A percentile compares a stretch with the other conserved stretches of the same genome.
Evolutionary conservation across 2,113 vertebrate species (phyloP).

Genomic region (Mobula birostris): DNA sequence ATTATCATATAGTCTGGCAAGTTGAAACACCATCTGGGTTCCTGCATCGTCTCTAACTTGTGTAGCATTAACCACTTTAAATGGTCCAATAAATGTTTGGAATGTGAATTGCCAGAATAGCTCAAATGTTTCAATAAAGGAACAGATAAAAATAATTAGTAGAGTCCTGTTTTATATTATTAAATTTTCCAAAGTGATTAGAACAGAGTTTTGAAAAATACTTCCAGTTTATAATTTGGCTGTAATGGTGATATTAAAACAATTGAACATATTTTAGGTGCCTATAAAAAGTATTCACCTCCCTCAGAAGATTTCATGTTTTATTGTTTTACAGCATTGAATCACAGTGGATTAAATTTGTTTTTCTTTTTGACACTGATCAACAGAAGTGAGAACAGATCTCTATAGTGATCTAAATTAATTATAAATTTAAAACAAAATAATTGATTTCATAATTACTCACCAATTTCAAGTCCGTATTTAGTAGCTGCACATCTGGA

Average conservation of each 20-base stretch:
- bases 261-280: neutral
- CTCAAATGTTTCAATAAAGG: neutral
- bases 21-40: conserved; percentile 48
- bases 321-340: too few species aligned
- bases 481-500: too few species aligned
- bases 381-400: too few species aligned
- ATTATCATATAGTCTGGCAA: conserved; percentile 70
- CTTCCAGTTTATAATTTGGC: neutral
- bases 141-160: neutral
- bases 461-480: too few species aligned
- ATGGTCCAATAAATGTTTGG: neutral
- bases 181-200: neutral
- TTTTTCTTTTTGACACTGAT: too few species aligned
- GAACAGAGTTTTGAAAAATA: neutral
- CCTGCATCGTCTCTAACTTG: conserved; percentile 62
- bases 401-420: too few species aligned
- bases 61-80: neutral
- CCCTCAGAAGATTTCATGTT: too few species aligned
- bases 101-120: neutral
- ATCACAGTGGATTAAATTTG: too few species aligned
- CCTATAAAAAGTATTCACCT: too few species aligned
- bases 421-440: too few species aligned
- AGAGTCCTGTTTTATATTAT: too few species aligned
- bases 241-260: neutral
- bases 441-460: too few species aligned